phyloP scores from a whole-genome alignment of 2,113 vertebrate genomes.

The Stigmatopora argus region DNA sequence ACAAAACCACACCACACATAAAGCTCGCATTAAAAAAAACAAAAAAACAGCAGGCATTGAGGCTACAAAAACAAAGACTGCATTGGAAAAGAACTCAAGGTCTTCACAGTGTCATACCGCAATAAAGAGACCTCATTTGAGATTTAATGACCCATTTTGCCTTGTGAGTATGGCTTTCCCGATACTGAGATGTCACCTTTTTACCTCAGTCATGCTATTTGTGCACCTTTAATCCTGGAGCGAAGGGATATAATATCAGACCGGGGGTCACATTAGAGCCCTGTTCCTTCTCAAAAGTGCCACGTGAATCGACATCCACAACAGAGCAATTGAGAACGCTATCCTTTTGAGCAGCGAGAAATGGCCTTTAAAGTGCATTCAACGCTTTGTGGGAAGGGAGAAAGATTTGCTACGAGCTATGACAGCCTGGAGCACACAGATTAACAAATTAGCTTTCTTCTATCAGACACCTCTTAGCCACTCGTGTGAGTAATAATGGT shows the following conservation, averaged over 20 bases:
- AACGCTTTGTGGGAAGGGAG: slow-evolving; percentile 29
- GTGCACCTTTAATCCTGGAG: slow-evolving; percentile 39
- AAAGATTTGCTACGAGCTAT: slow-evolving; percentile 34
- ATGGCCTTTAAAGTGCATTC: slow-evolving; percentile 25
- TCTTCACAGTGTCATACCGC: slow-evolving; percentile 21
- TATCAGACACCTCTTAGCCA: slow-evolving; percentile 33
- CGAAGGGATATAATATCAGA: slow-evolving; percentile 55
- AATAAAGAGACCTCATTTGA: slow-evolving; percentile 50
- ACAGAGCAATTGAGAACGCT: slow-evolving; percentile 16
- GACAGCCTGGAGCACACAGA: slow-evolving; percentile 37
- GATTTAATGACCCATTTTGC: slow-evolving; percentile 54
- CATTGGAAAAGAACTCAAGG: slow-evolving; percentile 50
- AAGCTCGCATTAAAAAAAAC: slow-evolving; percentile 24
- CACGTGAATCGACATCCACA: slow-evolving; percentile 32
- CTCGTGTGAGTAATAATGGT: slow-evolving; percentile 30
- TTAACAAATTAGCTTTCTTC: slow-evolving; percentile 48
- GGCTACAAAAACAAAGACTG: slow-evolving; percentile 36
- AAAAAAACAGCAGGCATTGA: slow-evolving; percentile 23
- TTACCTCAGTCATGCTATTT: slow-evolving; percentile 37
- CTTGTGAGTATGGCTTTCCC: slow-evolving; percentile 34
- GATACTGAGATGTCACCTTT: slow-evolving; percentile 39
- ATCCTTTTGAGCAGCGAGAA: slow-evolving; percentile 8
- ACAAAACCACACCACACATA: slow-evolving; percentile 1
- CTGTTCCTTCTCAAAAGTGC: slow-evolving; percentile 36
- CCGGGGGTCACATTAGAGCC: slow-evolving; percentile 41